Evolutionary conservation across 2,113 vertebrate species (phyloP), one percentile per base, ranked within the genome.

Genomic region (Tupaia tana): DNA sequence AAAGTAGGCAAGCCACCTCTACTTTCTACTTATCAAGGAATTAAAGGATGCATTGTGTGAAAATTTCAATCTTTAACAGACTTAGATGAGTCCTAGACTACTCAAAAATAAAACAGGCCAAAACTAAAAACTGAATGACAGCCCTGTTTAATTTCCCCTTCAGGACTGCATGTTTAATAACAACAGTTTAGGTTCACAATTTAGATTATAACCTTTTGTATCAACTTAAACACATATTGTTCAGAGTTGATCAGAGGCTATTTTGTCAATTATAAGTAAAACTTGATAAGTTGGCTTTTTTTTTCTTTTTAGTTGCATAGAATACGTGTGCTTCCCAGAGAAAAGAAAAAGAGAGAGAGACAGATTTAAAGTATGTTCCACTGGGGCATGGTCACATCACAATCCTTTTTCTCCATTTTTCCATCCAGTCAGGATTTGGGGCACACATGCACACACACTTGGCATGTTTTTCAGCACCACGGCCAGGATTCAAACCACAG

Each of bases 1-100:
- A 95, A 91, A 78, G 71, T 77, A 96, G 88, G 91, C 80, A 95
- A 96, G 91, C 86, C 90, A 94, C 85, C 92, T 96, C 96, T 94
- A 56, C 91, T 90, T 91, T 95, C 85, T 71, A 82, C 91, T 95
- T 97, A 89, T 70, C 89, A 16, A 18, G 73, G 93, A 96, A 95
- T 95, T 95, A 79, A 95, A 97, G 80, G 66, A 94, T 93, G 80
- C 86, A 91, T 52, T 95, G 89, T 94, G 94, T 93, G 90, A 96
- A 93, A 93, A 93, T 92, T 89, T 91, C 74, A 93, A 13, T 95
- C 87, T 91, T 70, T 94, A 78, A 94, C 95, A 96, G 89, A 91
- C 82, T 78, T 87, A 95, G 66, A 94, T 90, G 89, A 93, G 29
- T 70, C 83, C 90, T 87, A 77, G 58, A 92, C 90, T 69, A 87